Base-by-base conservation (phyloP, 2,113 vertebrate species). In the Todiramphus saurophagus region DNA sequence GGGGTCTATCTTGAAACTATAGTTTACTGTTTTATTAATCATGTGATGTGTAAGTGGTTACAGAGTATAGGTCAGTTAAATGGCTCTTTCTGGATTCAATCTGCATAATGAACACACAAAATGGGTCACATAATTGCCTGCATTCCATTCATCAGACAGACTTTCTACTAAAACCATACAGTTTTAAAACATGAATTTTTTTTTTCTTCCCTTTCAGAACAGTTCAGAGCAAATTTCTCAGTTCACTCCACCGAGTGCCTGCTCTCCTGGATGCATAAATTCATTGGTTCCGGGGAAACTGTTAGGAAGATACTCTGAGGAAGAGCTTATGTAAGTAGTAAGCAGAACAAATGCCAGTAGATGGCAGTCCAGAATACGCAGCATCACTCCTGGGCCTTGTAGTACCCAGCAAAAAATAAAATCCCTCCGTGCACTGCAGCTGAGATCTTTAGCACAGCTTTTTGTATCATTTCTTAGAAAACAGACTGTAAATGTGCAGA, bases 341-440 rank as follows among this genome's bases (percentile, higher is more conserved):
- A 79, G 46, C n/a, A 73, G 76, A 83, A 33, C 10, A 82, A 82
- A n/a, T 8, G 35, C 96, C 96, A 76, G 96, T 89, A 97, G 96
- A 95, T 97, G 96, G 96, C 96, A 96, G 80, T 35, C 94, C 87
- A 91, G 92, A 96, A 96, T 69, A 58, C 0, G 3, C 73, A 91
- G 90, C 62, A 17, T 66, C 1, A 0, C n/a, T 55, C 53, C 73
- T 48, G 64, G 27, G 19, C 66, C 19, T 35, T 24, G 8, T 15
- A 69, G 46, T 77, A 70, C 20, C 19, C 31, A 79, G n/a, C 9
- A 77, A 58, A 77, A 73, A 66, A 55, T 67, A 55, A 51, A 27
- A 33, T 27, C n/a, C 13, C 21, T 68, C 23, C 0, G 15, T 58
- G 53, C 58, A 24, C 62, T 87, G 77, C 83, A 63, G 62, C 2